phyloP scores from a whole-genome alignment of 2,797 vertebrate species.

The Rousettus madagascariensis region DNA sequence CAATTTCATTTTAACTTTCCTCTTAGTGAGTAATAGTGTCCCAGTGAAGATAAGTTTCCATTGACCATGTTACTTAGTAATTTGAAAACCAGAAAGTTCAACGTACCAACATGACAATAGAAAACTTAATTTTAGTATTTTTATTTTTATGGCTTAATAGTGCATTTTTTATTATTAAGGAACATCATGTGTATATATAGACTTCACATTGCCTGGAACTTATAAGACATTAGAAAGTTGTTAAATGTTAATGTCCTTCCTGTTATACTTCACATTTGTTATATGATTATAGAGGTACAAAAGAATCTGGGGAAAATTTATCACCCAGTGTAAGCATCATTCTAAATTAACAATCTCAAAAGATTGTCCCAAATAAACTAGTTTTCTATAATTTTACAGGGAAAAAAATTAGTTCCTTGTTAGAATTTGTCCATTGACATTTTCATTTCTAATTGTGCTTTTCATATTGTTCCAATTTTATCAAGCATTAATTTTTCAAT shows the following conservation, averaged over 20 bases:
- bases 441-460: not conserved
- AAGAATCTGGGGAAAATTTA: not conserved
- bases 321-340: not conserved
- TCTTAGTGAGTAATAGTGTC: not conserved
- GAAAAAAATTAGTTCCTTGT: not conserved
- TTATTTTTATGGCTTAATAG: not conserved
- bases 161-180: not conserved
- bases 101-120: not conserved
- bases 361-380: not conserved
- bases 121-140: not conserved
- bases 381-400: not conserved
- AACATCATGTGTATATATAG: not conserved
- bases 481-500: not conserved
- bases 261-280: not conserved
- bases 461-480: not conserved
- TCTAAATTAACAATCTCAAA: not conserved
- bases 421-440: not conserved
- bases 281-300: not conserved
- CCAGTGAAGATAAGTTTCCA: not conserved
- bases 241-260: not conserved
- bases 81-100: not conserved
- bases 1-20: not conserved
- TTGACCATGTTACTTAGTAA: not conserved
- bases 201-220: not conserved
- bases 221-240: not conserved